A percentile compares a stretch with the other conserved stretches of the same genome.
These are phyloP conservation scores for Motacilla alba DNA, from an alignment of 2,113 vertebrate genomes.

Conservation along the genomic window DNA sequence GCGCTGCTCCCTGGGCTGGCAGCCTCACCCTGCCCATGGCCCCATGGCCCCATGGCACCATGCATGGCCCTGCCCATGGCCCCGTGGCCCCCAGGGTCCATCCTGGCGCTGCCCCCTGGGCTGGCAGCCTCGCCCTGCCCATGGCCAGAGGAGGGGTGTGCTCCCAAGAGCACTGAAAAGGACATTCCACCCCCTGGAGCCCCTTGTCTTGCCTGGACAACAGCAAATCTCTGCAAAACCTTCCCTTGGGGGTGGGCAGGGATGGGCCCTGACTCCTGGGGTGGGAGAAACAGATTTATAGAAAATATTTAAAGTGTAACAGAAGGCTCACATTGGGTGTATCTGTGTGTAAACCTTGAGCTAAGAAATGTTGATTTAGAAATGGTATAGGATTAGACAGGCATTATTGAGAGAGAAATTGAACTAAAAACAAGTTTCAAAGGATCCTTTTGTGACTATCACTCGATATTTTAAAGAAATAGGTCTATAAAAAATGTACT, in stretches of 20 bases:
- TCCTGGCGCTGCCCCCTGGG: neutral
- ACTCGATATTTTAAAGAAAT: neutral
- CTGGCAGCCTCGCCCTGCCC: neutral
- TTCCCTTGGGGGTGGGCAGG: neutral
- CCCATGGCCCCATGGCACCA: no score
- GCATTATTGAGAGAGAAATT: neutral
- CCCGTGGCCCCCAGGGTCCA: rapidly evolving
- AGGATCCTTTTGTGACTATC: neutral
- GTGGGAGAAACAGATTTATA: neutral
- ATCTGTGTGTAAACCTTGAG: neutral
- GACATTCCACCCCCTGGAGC: neutral
- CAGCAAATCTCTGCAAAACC: neutral
- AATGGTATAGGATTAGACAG: neutral
- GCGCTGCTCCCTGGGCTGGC: neutral
- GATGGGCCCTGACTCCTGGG: rapidly evolving
- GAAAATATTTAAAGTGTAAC: neutral
- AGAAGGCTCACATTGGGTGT: neutral
- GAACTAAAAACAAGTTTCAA: neutral
- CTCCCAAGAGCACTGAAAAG: neutral
- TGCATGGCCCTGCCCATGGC: no score
- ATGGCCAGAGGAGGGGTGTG: neutral
- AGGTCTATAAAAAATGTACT: neutral
- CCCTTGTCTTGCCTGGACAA: rapidly evolving
- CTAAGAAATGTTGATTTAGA: neutral
- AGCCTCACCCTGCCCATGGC: no score